phyloP scores from a whole-genome alignment of 2,113 vertebrate genomes.

The Lepus americanus region DNA sequence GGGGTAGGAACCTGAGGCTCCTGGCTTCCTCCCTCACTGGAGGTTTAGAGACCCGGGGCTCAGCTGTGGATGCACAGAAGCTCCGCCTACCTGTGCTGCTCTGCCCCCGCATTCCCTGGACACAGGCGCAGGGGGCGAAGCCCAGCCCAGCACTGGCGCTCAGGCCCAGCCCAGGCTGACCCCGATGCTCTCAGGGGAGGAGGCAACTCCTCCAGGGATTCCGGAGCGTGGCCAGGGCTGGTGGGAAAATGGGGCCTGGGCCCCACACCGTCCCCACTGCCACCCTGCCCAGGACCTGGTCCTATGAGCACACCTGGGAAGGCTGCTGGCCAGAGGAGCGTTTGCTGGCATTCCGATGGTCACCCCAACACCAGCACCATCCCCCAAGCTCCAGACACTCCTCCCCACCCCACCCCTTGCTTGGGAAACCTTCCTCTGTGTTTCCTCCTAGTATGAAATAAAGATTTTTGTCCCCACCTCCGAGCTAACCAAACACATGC shows the following conservation, averaged over 20 bases:
- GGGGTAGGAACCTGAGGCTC: neutral
- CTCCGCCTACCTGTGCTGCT: neutral
- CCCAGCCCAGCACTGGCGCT: neutral
- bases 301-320: neutral
- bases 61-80: neutral
- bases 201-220: neutral
- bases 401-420: neutral
- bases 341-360: neutral
- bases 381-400: neutral
- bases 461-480: neutral
- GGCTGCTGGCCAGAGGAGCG: neutral
- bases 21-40: neutral
- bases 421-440: neutral
- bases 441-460: constrained; percentile 3
- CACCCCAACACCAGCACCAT: neutral
- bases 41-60: neutral
- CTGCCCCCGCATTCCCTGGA: neutral
- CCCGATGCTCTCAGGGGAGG: neutral
- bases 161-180: neutral
- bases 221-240: neutral
- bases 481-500: neutral
- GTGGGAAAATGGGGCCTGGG: neutral
- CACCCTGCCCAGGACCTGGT: neutral
- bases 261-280: no score
- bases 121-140: no score